These are phyloP conservation scores for Hyppa rectilinea DNA, from an alignment of 2,888 invertebrate genomes.

Conservation along the genomic window DNA sequence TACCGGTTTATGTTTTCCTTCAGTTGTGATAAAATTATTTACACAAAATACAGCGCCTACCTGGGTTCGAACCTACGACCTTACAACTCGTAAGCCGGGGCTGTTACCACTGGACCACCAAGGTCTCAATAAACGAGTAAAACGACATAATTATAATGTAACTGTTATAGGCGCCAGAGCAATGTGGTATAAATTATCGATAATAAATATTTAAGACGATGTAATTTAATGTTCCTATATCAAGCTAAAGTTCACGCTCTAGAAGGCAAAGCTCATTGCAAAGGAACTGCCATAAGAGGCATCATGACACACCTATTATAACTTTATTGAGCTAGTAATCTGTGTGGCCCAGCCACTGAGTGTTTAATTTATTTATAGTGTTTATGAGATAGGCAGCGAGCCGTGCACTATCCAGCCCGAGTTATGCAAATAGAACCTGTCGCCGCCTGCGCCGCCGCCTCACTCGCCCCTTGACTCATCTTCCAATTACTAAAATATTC, in stretches of 20 bases:
- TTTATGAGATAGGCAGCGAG: slow-evolving; percentile 68
- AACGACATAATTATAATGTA: slow-evolving; percentile 39
- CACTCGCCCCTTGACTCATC: slow-evolving; percentile 70
- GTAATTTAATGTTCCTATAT: slow-evolving; percentile 43
- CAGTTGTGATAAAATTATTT: no score
- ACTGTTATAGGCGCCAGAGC: slow-evolving; percentile 25
- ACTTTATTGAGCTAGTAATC: slow-evolving; percentile 68
- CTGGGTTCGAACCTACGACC: no score
- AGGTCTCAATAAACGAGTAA: slow-evolving; percentile 20
- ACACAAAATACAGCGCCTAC: no score
- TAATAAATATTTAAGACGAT: slow-evolving; percentile 43
- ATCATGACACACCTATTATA: slow-evolving; percentile 62
- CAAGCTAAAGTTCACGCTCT: slow-evolving; percentile 43
- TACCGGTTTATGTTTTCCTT: no score
- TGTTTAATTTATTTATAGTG: slow-evolving; percentile 71
- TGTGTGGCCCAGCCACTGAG: slow-evolving; percentile 64
- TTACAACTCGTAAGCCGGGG: no score
- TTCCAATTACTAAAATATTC: slow-evolving; percentile 58
- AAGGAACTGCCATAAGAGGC: slow-evolving; percentile 50
- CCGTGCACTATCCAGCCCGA: slow-evolving; percentile 67
- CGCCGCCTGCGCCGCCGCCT: slow-evolving; percentile 64
- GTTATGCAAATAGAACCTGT: slow-evolving; percentile 77
- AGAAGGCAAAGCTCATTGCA: slow-evolving; percentile 55
- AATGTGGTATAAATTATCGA: slow-evolving; percentile 36
- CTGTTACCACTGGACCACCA: no score